Base-by-base conservation (phyloP, 2,113 vertebrate genomes). In the Phrynosoma platyrhinos region DNA sequence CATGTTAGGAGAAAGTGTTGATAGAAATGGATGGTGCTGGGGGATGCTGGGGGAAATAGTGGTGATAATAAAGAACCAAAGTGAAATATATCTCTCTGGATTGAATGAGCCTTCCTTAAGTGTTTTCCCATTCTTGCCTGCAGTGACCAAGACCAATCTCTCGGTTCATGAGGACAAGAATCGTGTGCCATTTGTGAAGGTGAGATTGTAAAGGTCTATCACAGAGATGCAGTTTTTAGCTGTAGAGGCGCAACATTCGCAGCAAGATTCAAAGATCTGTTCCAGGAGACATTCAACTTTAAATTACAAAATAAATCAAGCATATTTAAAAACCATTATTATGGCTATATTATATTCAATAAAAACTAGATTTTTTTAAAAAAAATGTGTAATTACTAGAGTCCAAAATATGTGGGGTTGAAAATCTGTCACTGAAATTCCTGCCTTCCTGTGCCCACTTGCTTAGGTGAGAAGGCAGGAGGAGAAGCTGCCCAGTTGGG, bases 121-220 rank as follows among this genome's bases (percentile, higher is more conserved):
- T 83, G 4, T 52, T 68, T 30, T 53, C 3, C 68, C 90, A 20
- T 94, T 80, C 89, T 78, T n/a, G 84, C 91, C 85, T 83, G 40
- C 87, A 99, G 98, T 99, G 95, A 98, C 98, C 85, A 99, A 99
- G 96, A 99, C 97, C 88, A 99, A 98, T 91, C 96, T 99, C 75
- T 97, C 98, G 3, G 98, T 99, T 90, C 98, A 99, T 0, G 98
- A 99, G 96, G 98, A 99, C 94, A 98, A 98, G 97, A 96, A 99
- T 95, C 97, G 98, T 40, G 98, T 99, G n/a, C 98, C 98, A 10
- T 98, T 97, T 77, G 98, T 99, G 91, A 99, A 99, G 98, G 98
- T 99, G 94, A 98, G 96, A 85, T 36, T 20, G n/a, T 36, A 47
- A 27, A 32, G 21, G 18, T 68, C 71, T 77, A 8, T 9, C 36